Conservation (phyloP, 2,888 invertebrate species). For the Phalera bucephala region DNA sequence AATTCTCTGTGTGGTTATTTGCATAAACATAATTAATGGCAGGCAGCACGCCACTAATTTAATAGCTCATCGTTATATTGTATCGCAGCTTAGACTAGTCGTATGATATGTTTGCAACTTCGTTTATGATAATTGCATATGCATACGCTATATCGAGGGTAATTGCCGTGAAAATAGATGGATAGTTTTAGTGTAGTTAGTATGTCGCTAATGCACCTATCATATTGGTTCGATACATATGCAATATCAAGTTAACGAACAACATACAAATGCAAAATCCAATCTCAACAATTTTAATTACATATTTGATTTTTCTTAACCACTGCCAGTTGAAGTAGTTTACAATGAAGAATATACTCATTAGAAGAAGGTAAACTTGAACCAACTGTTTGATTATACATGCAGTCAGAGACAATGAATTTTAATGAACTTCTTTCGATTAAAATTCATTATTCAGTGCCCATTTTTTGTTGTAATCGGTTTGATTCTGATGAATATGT, state of each 20-base stretch:
- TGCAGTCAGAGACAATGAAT: too few species aligned
- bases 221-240: background rate
- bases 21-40: conserved; percentile 31
- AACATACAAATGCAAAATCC: too few species aligned
- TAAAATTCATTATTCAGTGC: background rate
- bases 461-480: background rate
- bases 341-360: too few species aligned
- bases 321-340: too few species aligned
- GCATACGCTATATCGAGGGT: conserved; percentile 11
- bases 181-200: conserved; percentile 19
- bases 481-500: background rate
- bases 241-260: too few species aligned
- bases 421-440: too few species aligned
- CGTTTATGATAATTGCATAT: conserved; percentile 8
- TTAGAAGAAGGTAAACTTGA: too few species aligned
- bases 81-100: conserved; percentile 9
- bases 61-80: conserved; percentile 1
- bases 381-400: background rate
- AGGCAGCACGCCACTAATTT: conserved; percentile 12
- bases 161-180: conserved; percentile 20
- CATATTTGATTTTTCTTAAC: too few species aligned
- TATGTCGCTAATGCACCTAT: conserved; percentile 21
- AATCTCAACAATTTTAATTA: too few species aligned
- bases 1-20: conserved; percentile 37
- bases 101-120: conserved; percentile 5